phyloP scores from a whole-genome alignment of 2,797 vertebrate species.

The Chelon auratus region DNA sequence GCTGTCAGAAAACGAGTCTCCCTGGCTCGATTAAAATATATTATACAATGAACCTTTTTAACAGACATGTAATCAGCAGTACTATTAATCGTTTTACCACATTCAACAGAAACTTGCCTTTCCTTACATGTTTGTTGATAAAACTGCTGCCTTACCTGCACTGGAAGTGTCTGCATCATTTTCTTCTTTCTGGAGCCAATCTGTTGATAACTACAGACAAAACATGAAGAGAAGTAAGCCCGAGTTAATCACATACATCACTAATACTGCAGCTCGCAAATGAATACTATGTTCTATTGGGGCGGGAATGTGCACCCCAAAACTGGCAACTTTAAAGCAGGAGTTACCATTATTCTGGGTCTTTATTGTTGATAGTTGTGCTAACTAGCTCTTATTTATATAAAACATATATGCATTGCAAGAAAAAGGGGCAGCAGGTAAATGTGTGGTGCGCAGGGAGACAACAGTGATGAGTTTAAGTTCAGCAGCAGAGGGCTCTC shows the following conservation, averaged over 20 bases:
- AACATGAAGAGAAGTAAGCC: background rate
- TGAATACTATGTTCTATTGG: background rate
- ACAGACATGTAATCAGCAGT: too few species aligned
- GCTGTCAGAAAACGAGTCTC: too few species aligned
- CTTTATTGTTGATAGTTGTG: background rate
- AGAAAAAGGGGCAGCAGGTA: too few species aligned
- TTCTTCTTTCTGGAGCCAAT: constrained; percentile 92
- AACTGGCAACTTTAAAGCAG: background rate
- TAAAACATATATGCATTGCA: too few species aligned
- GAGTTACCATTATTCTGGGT: background rate
- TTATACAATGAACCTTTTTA: too few species aligned
- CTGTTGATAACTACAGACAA: constrained; percentile 89
- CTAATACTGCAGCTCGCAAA: background rate
- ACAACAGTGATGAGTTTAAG: background rate
- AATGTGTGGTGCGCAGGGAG: background rate
- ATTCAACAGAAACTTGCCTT: background rate
- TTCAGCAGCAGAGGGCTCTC: background rate
- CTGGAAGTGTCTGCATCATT: constrained; percentile 81
- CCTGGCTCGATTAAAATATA: too few species aligned
- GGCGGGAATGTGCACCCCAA: background rate
- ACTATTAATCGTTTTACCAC: background rate
- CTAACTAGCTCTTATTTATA: background rate
- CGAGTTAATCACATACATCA: background rate
- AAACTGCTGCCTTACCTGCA: constrained; percentile 81
- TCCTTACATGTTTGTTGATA: background rate